Evolutionary conservation across 2,888 invertebrate species (phyloP).

Genomic region (Parasteatoda lunata): DNA sequence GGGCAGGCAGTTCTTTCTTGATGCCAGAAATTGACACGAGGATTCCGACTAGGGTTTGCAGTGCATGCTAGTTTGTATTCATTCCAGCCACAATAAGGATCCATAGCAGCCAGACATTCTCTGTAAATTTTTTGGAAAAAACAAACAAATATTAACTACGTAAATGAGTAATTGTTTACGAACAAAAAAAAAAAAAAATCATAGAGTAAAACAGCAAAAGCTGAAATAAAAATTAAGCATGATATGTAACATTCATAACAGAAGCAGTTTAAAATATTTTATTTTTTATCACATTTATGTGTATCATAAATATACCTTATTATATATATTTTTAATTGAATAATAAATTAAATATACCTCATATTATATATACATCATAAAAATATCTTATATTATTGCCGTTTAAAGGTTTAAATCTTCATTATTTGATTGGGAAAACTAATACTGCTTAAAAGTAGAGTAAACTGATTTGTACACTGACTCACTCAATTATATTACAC

Average conservation of each 20-base stretch:
- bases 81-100: conserved; percentile 97
- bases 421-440: too few relatives aligned
- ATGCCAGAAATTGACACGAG: conserved; percentile 81
- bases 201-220: too few relatives aligned
- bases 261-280: background rate
- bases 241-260: background rate
- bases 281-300: background rate
- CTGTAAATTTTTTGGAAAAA: conserved; percentile 70
- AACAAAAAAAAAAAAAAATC: too few relatives aligned
- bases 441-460: too few relatives aligned
- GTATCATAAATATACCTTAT: background rate
- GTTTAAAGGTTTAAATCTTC: too few relatives aligned
- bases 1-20: conserved; percentile 78
- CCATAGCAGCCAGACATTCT: conserved; percentile 86
- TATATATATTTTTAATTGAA: background rate
- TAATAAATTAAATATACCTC: too few relatives aligned
- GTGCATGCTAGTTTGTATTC: conserved; percentile 83
- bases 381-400: too few relatives aligned
- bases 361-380: too few relatives aligned
- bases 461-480: too few relatives aligned
- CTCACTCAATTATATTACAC: background rate
- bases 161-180: too few relatives aligned
- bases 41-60: conserved; percentile 80
- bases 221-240: too few relatives aligned
- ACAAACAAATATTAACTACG: too few relatives aligned